Evolutionary conservation across 2,888 invertebrate species (phyloP).

Genomic region (Ennomos erosarius): DNA sequence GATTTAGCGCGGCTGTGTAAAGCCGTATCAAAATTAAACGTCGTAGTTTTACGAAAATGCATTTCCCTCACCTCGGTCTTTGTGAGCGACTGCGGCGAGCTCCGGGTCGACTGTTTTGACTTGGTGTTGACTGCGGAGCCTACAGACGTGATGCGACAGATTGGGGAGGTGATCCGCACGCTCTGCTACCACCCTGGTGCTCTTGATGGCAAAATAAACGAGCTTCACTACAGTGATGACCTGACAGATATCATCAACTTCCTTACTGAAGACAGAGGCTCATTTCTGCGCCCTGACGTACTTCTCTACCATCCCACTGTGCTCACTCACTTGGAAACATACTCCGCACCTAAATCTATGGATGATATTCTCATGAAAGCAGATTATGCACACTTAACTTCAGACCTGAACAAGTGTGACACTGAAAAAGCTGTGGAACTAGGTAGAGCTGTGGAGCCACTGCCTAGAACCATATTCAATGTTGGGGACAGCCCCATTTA

Average conservation of each 20-base stretch:
- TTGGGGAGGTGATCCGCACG: conserved; percentile 62
- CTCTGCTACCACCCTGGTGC: conserved; percentile 54
- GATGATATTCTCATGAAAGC: conserved; percentile 60
- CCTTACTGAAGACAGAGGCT: conserved; percentile 64
- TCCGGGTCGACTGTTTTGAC: conserved; percentile 75
- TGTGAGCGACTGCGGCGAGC: conserved; percentile 64
- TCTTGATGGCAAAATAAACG: conserved; percentile 49
- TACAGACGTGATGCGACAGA: conserved; percentile 59
- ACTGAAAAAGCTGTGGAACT: conserved; percentile 75
- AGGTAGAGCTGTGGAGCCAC: conserved; percentile 60
- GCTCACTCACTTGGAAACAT: conserved; percentile 68
- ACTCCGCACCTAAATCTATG: conserved; percentile 50
- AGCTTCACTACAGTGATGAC: conserved; percentile 71
- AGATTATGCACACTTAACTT: conserved; percentile 47
- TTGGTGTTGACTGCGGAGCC: conserved; percentile 41
- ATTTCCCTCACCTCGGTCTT: conserved; percentile 63
- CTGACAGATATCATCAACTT: conserved; percentile 67
- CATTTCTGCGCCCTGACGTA: conserved; percentile 67
- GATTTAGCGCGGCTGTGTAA: conserved; percentile 69
- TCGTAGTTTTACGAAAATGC: conserved; percentile 64
- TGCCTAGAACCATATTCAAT: conserved; percentile 61
- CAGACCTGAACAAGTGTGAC: conserved; percentile 73
- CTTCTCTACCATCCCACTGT: conserved; percentile 79
- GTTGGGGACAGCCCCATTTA: conserved; percentile 69
- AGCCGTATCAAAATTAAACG: conserved; percentile 56